These are phyloP conservation scores for Archips xylosteana DNA, from an alignment of 2,888 invertebrate genomes.

Conservation along the genomic window DNA sequence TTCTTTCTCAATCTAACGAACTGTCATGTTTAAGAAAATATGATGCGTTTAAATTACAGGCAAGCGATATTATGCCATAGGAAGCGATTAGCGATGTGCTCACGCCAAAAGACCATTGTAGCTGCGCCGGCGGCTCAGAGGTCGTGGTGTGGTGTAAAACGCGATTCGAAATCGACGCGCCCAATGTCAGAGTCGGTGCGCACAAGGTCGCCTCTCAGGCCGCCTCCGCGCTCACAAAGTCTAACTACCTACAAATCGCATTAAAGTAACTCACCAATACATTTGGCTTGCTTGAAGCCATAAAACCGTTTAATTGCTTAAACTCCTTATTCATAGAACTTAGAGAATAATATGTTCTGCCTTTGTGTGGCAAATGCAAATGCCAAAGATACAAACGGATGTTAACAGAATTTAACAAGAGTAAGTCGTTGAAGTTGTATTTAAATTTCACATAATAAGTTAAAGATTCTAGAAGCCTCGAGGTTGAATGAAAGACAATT, in stretches of 20 bases:
- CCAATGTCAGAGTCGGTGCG: conserved; percentile 70
- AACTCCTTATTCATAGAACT: conserved; percentile 18
- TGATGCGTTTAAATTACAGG: conserved; percentile 10
- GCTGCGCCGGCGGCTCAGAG: conserved; percentile 54
- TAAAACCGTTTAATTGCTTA: conserved; percentile 52
- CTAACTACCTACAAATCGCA: conserved; percentile 55
- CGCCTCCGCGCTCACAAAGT: conserved; percentile 60
- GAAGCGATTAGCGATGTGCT: conserved; percentile 43
- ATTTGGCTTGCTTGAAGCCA: conserved; percentile 53
- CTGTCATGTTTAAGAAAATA: neutral
- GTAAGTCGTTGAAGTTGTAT: too few species aligned
- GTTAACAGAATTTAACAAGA: too few species aligned
- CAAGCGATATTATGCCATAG: conserved; percentile 43
- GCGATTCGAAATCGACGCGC: conserved; percentile 68
- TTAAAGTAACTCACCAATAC: conserved; percentile 54
- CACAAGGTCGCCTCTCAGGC: conserved; percentile 78
- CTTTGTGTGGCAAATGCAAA: neutral
- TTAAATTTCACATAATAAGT: too few species aligned
- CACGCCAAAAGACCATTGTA: conserved; percentile 48
- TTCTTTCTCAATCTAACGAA: neutral
- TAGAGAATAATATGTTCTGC: too few species aligned
- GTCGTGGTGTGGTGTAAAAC: conserved; percentile 60
- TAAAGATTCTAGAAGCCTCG: too few species aligned
- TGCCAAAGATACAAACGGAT: neutral
- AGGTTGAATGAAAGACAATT: too few species aligned